Evolutionary conservation across 2,888 invertebrate genomes (phyloP).

Genomic region (Anoplius nigerrimus): DNA sequence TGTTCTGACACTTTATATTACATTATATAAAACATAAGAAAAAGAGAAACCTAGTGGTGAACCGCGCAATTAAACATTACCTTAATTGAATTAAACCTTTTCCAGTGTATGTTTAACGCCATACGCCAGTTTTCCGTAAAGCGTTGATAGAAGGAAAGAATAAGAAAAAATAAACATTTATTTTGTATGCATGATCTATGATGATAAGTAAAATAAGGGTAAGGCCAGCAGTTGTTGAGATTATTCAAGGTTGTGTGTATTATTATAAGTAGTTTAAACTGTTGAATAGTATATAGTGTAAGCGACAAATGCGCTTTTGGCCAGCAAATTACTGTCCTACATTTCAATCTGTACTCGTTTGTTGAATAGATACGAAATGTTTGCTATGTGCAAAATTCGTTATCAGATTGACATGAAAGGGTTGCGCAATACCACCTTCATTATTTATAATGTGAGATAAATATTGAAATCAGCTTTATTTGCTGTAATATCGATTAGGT

Average conservation of each 20-base stretch:
- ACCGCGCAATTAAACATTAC: conserved; percentile 45
- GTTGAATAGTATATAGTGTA: conserved; percentile 74
- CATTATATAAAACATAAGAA: conserved; percentile 57
- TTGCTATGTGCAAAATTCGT: conserved; percentile 34
- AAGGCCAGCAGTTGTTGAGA: conserved; percentile 74
- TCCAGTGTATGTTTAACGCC: neutral
- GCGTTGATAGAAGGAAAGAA: conserved; percentile 18
- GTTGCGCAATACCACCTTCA: no score
- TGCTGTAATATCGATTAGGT: no score
- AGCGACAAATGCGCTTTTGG: conserved; percentile 46
- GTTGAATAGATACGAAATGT: conserved; percentile 28
- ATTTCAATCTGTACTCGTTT: conserved; percentile 12
- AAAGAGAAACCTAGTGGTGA: conserved; percentile 24
- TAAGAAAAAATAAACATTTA: conserved; percentile 52
- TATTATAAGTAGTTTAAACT: conserved; percentile 74
- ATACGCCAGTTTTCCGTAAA: no score
- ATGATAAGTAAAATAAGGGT: conserved; percentile 67
- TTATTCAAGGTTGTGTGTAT: conserved; percentile 75
- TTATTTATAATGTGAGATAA: neutral
- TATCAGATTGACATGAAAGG: conserved; percentile 9
- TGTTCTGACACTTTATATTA: conserved; percentile 56
- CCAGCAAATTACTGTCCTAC: conserved; percentile 29
- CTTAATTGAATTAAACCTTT: conserved; percentile 30
- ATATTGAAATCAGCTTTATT: conserved; percentile 36
- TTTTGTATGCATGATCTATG: conserved; percentile 65